phyloP scores from a whole-genome alignment of 2,113 vertebrate genomes.

The Scatophagus argus region DNA sequence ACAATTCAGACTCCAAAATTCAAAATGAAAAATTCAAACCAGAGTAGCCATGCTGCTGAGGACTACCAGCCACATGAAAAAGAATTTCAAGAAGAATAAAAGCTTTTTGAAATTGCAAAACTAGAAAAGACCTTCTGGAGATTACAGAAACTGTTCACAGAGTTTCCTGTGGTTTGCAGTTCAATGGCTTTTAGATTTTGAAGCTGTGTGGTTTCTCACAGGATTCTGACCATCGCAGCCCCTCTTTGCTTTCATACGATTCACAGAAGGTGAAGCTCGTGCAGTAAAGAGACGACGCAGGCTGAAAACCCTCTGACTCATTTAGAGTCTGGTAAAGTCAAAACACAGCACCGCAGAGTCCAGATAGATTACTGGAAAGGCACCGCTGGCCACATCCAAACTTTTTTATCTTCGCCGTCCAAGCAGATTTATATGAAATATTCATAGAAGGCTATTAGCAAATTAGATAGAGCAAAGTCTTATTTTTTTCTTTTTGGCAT shows the following conservation, averaged over 20 bases:
- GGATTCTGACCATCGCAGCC: not conserved
- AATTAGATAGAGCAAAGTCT: conserved; percentile 62
- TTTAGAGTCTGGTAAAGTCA: conserved; percentile 38
- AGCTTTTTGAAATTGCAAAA: not conserved
- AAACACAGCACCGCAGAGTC: conserved; percentile 39
- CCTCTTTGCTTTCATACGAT: not conserved
- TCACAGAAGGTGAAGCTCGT: not conserved
- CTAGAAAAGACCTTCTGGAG: not conserved
- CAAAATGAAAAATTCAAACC: not conserved
- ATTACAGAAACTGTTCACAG: not conserved
- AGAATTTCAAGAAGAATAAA: too few species aligned
- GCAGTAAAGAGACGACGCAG: not conserved
- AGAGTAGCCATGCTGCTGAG: not conserved
- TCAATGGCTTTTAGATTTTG: not conserved
- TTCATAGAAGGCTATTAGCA: conserved; percentile 70
- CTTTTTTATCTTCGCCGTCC: conserved; percentile 53
- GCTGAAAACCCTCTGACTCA: conserved; percentile 19
- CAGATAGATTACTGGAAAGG: conserved; percentile 59
- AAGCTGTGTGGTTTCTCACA: not conserved
- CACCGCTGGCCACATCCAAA: conserved; percentile 49
- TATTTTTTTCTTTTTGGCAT: conserved; percentile 52
- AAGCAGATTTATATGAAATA: conserved; percentile 73
- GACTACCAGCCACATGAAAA: not conserved
- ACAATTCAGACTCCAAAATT: not conserved
- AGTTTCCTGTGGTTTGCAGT: not conserved